phyloP scores from a whole-genome alignment of 2,113 vertebrate species.

The Elanoides forficatus region DNA sequence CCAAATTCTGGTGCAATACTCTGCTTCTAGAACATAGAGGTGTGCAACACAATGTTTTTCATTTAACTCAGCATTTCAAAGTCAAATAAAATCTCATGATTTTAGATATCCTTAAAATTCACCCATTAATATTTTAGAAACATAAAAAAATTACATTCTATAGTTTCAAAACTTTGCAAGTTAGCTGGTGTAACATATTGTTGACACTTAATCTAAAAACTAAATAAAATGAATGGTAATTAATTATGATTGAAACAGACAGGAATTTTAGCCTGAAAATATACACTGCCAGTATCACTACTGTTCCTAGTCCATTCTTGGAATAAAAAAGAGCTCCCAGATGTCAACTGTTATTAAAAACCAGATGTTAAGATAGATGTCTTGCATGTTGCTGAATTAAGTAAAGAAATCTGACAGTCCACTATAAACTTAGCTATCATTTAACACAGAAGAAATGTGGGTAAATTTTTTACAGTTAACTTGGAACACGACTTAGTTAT shows the following conservation, averaged over 20 bases:
- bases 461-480: slow-evolving; percentile 67
- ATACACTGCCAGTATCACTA: slow-evolving; percentile 74
- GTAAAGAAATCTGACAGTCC: slow-evolving; percentile 84
- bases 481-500: slow-evolving; percentile 36
- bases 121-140: neutral
- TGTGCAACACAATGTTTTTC: neutral
- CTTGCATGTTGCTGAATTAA: slow-evolving; percentile 73
- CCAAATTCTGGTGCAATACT: neutral
- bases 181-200: slow-evolving; percentile 13
- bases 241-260: slow-evolving; percentile 80
- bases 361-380: slow-evolving; percentile 79
- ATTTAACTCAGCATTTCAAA: slow-evolving; percentile 38
- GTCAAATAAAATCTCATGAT: neutral
- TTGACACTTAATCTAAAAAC: slow-evolving; percentile 60
- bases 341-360: slow-evolving; percentile 81
- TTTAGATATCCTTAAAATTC: slow-evolving; percentile 9
- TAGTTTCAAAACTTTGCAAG: slow-evolving; percentile 13
- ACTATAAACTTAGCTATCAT: slow-evolving; percentile 82
- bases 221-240: slow-evolving; percentile 60
- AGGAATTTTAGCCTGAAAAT: slow-evolving; percentile 71
- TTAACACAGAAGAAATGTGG: slow-evolving; percentile 71
- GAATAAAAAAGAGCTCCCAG: slow-evolving; percentile 73
- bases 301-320: slow-evolving; percentile 60
- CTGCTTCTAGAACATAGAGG: neutral
- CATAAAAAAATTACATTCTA: neutral